Evolutionary conservation across 2,797 vertebrate genomes (phyloP).

Genomic region (Typhlichthys subterraneus): DNA sequence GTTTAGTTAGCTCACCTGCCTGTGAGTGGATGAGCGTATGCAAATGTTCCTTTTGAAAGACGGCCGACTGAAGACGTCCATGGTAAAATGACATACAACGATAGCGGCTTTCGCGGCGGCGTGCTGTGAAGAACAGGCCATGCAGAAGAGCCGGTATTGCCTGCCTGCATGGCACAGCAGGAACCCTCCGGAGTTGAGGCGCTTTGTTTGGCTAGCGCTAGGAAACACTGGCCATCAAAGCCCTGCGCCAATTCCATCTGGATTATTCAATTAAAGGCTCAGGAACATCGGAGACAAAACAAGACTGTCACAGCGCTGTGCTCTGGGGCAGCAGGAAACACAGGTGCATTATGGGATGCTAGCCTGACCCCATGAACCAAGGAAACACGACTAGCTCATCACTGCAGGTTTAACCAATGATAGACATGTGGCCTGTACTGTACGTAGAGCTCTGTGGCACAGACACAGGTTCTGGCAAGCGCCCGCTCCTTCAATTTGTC

Average conservation of each 20-base stretch:
- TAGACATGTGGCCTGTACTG: no score
- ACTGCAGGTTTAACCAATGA: neutral
- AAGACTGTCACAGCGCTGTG: constrained; percentile 31
- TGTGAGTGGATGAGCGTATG: neutral
- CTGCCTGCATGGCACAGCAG: constrained; percentile 46
- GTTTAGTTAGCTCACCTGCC: neutral
- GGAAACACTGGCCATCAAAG: constrained; percentile 60
- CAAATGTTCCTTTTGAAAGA: no score
- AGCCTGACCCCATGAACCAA: neutral
- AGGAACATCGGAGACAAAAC: constrained; percentile 40
- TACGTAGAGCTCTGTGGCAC: no score
- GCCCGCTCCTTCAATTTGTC: constrained; percentile 58
- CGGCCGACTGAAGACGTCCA: no score
- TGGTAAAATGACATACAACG: constrained; percentile 29
- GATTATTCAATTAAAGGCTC: constrained; percentile 65
- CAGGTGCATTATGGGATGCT: constrained; percentile 23
- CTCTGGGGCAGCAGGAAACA: neutral
- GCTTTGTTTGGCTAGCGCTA: constrained; percentile 34
- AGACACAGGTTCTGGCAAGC: no score
- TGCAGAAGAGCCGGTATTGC: constrained; percentile 55
- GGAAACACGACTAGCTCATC: constrained; percentile 10
- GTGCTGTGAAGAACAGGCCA: constrained; percentile 48
- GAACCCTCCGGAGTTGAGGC: constrained; percentile 36
- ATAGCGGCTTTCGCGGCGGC: constrained; percentile 31
- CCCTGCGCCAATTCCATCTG: constrained; percentile 60